Conservation (phyloP, 2,888 invertebrate species). For the Drosophila peninsularis region DNA sequence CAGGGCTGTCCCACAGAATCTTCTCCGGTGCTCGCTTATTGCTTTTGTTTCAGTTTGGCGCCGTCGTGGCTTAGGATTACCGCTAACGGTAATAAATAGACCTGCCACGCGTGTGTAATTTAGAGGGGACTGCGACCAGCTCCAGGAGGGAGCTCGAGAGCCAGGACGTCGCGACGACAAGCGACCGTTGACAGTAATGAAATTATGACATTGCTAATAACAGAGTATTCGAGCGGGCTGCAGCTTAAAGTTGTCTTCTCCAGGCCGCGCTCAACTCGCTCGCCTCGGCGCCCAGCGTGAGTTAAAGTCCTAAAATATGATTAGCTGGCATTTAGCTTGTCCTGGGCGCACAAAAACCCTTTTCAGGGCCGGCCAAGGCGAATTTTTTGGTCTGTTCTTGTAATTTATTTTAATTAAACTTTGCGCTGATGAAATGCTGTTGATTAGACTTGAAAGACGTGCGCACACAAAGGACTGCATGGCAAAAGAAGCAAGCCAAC, state of each 20-base stretch:
- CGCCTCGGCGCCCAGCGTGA: constrained; percentile 9
- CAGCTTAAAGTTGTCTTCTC: constrained; percentile 57
- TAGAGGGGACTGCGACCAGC: constrained; percentile 45
- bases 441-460: constrained; percentile 73
- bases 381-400: constrained; percentile 58
- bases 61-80: constrained; percentile 71
- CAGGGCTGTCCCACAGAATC: neutral
- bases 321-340: constrained; percentile 71
- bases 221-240: constrained; percentile 60
- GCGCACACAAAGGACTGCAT: constrained; percentile 32
- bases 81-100: constrained; percentile 78
- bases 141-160: constrained; percentile 6
- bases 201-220: constrained; percentile 80
- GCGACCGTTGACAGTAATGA: constrained; percentile 79
- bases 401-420: constrained; percentile 80
- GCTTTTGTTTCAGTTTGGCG: constrained; percentile 55
- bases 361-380: constrained; percentile 36
- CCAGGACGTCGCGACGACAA: constrained; percentile 27
- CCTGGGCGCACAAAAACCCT: constrained; percentile 57
- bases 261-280: constrained; percentile 8
- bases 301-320: constrained; percentile 67
- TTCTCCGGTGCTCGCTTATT: constrained; percentile 46
- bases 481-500: constrained; percentile 1
- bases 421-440: constrained; percentile 75
- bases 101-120: constrained; percentile 77